These are phyloP conservation scores for Lasius fuliginosus DNA, from an alignment of 2,888 invertebrate genomes.

Conservation along the genomic window DNA sequence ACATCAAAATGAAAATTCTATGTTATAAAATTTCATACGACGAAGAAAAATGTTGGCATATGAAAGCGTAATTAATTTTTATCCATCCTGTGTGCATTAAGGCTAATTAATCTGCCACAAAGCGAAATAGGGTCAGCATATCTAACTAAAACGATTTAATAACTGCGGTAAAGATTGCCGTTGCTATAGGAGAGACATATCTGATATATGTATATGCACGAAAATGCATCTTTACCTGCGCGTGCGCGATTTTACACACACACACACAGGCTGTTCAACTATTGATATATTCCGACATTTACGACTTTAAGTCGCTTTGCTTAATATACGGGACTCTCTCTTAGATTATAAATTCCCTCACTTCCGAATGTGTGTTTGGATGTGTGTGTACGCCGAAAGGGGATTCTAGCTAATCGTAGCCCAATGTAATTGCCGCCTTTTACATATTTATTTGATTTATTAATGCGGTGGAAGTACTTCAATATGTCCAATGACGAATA, in stretches of 20 bases:
- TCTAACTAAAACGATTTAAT: conserved; percentile 68
- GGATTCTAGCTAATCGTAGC: conserved; percentile 57
- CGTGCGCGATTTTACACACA: not conserved
- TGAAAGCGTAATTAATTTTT: conserved; percentile 62
- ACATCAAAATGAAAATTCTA: not conserved
- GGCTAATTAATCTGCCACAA: conserved; percentile 68
- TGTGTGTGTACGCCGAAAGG: conserved; percentile 47
- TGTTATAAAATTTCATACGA: conserved; percentile 3
- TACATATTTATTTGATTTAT: conserved; percentile 51
- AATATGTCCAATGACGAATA: not conserved
- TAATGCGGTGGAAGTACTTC: not conserved
- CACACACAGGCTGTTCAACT: conserved; percentile 65
- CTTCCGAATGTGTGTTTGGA: conserved; percentile 71
- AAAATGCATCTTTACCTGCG: conserved; percentile 36
- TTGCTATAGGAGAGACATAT: conserved; percentile 67
- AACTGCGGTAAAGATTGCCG: conserved; percentile 57
- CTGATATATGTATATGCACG: conserved; percentile 53
- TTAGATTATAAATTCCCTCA: conserved; percentile 80
- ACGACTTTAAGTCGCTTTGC: conserved; percentile 82
- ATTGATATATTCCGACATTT: conserved; percentile 85
- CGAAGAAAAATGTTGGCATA: conserved; percentile 14
- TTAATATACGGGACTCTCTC: conserved; percentile 78
- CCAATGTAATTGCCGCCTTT: conserved; percentile 42
- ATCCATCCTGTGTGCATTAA: conserved; percentile 45
- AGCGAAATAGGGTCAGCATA: conserved; percentile 69